Conservation (phyloP, 2,113 vertebrate species). For the Carlito syrichta region DNA sequence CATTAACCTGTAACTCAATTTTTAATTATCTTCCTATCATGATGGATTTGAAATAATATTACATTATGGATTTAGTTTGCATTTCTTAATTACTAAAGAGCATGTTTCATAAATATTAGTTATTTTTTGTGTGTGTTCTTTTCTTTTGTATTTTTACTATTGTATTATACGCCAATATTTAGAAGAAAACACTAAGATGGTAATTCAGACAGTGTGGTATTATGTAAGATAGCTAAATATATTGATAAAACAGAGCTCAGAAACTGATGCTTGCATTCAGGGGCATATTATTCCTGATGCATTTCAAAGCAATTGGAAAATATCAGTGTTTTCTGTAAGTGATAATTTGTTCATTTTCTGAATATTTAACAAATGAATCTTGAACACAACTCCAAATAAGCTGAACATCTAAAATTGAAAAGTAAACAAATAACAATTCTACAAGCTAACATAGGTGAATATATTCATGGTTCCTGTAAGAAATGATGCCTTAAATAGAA, state of each 20-base stretch:
- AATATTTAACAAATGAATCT: neutral
- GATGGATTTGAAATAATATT: neutral
- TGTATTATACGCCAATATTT: neutral
- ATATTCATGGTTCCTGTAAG: neutral
- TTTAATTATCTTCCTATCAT: neutral
- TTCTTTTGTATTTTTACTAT: neutral
- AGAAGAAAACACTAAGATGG: neutral
- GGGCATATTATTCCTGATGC: neutral
- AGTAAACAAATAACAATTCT: neutral
- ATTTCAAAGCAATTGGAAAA: neutral
- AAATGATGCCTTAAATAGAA: neutral
- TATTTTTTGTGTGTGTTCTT: neutral
- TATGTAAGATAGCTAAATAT: neutral
- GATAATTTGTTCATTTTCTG: neutral
- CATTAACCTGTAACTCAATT: neutral
- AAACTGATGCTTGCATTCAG: neutral
- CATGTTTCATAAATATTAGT: neutral
- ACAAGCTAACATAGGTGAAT: no score
- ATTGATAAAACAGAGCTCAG: neutral
- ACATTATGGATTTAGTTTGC: neutral
- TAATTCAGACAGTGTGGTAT: neutral
- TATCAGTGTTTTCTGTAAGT: neutral
- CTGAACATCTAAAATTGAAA: neutral
- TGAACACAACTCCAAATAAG: neutral
- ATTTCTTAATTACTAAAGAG: neutral